phyloP scores from a whole-genome alignment of 1,140 invertebrate species.

The Bombus confusus region DNA sequence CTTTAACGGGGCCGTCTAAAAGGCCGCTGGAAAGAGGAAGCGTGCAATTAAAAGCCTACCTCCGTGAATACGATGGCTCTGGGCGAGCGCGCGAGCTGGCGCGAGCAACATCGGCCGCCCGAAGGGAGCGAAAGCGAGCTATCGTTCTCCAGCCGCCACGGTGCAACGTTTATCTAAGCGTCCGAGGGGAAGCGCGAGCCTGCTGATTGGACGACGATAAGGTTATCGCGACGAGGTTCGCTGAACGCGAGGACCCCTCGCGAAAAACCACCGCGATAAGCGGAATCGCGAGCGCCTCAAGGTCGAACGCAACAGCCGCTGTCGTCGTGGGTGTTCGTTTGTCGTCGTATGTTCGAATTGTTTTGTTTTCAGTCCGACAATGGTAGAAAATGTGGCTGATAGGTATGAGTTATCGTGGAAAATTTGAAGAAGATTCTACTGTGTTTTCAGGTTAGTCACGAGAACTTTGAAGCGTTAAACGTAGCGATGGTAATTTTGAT shows the following conservation, averaged over 20 bases:
- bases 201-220: constrained; percentile 45
- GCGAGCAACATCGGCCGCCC: background rate
- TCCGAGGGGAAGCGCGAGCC: constrained; percentile 4
- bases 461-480: too few relatives aligned
- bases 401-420: too few relatives aligned
- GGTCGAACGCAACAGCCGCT: background rate
- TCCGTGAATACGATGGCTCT: constrained; percentile 44
- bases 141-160: background rate
- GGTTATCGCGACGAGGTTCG: constrained; percentile 42
- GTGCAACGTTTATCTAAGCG: background rate
- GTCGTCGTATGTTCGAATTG: background rate
- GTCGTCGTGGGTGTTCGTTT: background rate
- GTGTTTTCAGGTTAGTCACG: too few relatives aligned
- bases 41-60: constrained; percentile 59
- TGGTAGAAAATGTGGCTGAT: too few relatives aligned
- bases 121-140: constrained; percentile 13
- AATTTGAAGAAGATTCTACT: too few relatives aligned
- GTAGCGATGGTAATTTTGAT: too few relatives aligned
- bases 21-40: constrained; percentile 48
- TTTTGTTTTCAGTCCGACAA: background rate
- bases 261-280: constrained; percentile 30
- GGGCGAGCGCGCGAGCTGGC: background rate
- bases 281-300: background rate
- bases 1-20: constrained; percentile 54
- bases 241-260: background rate